A percentile compares a stretch with the other conserved stretches of the same genome.
Conservation (phyloP, 2,797 vertebrate genomes). For the Decapterus maruadsi region DNA sequence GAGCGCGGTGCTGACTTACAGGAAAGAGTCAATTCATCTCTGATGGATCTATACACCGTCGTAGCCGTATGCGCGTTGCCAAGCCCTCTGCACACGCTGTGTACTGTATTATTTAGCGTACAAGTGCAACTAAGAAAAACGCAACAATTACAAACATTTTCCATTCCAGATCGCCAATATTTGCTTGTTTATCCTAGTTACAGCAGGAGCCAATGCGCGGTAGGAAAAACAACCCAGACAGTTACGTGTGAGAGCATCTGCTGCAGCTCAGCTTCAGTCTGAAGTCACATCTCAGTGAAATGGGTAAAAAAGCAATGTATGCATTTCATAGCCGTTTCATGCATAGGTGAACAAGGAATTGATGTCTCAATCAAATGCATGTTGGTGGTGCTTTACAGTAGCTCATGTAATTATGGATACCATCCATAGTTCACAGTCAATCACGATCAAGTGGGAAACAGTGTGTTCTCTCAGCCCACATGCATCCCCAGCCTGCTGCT, state of each 20-base stretch:
- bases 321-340: conserved; percentile 8
- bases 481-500: not conserved
- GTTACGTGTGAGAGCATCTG: conserved; percentile 1
- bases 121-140: conserved; percentile 3
- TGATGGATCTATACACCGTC: not conserved
- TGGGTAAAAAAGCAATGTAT: not conserved
- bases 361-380: not conserved
- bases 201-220: conserved; percentile 3
- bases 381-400: not conserved
- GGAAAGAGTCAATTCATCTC: conserved; percentile 12
- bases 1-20: not conserved
- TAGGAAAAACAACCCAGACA: not conserved
- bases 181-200: conserved; percentile 18
- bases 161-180: conserved; percentile 1
- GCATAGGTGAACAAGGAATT: conserved; percentile 4
- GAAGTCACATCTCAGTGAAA: not conserved
- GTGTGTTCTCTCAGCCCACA: not conserved
- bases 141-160: conserved; percentile 25
- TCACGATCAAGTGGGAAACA: conserved; percentile 6
- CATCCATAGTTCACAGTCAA: conserved; percentile 17
- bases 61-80: not conserved
- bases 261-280: not conserved
- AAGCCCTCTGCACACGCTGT: not conserved
- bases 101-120: no score
- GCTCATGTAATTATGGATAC: conserved; percentile 14